Base-by-base conservation (phyloP, 2,888 invertebrate genomes). In the Bibio marci region DNA sequence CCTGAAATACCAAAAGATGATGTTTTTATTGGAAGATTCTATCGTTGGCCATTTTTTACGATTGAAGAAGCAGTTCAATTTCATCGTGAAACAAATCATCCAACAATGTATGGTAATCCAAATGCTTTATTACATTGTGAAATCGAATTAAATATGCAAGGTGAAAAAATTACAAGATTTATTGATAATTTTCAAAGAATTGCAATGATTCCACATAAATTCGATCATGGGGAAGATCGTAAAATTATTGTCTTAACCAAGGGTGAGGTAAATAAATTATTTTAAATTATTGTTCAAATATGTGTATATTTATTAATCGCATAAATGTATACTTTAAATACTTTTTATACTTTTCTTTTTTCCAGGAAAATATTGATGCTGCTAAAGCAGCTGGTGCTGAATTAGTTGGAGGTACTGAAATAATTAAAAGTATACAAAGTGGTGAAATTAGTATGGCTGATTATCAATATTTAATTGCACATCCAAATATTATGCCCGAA, bases 41-140 rank as follows among this genome's bases (percentile, higher is more conserved):
- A 71, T 47, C 65, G 66, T 44, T 67, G 68, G 63, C 65, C 64
- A 40, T 61, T 72, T 42, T 81, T 79, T 59, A 59, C 76, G 0
- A 72, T 87, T 2, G 64, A 66, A 13, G 83, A 88, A 50, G 90
- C 88, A 0, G 66, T 92, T 12, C 62, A 71, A 44, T 75, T 73
- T 41, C 82, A 87, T 50, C 69, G 79, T 35, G 85, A 91, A 58
- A 75, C 76, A 0, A 82, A 87, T 56, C 80, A 86, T 55, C 82
- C 87, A 0, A 72, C 80, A 2, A 78, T 90, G 64, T 80, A 75
- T 50, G 82, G 91, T 59, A 61, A 67, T 28, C 81, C 85, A 0
- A 67, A 79, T 55, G 77, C 83, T 0, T 61, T 72, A 12, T 57
- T 92, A 0, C 69, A 67, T 46, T 73, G 80, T 3, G 62, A 70